A percentile compares a stretch with the other conserved stretches of the same genome.
phyloP scores from a whole-genome alignment of 1,140 invertebrate species.

The Caerostris extrusa region DNA sequence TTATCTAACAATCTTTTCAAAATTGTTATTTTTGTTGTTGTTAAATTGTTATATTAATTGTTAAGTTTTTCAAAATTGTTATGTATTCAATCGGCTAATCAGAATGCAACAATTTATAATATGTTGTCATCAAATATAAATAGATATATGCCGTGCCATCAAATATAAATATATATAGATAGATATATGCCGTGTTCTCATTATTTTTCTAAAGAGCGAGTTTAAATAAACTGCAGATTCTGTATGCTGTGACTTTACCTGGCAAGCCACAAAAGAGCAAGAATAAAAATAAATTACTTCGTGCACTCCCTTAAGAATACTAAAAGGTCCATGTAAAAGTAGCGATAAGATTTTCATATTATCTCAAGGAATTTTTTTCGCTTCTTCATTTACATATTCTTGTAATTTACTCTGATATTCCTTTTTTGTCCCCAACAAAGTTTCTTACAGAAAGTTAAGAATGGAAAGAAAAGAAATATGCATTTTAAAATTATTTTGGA shows the following conservation, averaged over 20 bases:
- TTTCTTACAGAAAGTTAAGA: background rate
- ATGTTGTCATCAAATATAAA: too few relatives aligned
- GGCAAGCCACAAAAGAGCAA: background rate
- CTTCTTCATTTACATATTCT: conserved; percentile 60
- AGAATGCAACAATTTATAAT: too few relatives aligned
- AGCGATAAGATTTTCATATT: conserved; percentile 50
- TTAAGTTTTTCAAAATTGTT: too few relatives aligned
- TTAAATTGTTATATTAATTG: too few relatives aligned
- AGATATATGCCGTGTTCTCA: too few relatives aligned
- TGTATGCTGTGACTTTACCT: background rate
- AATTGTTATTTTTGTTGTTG: too few relatives aligned
- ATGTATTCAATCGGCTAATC: too few relatives aligned
- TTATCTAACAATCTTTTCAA: too few relatives aligned
- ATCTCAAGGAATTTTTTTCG: conserved; percentile 1
- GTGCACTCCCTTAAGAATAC: conserved; percentile 36
- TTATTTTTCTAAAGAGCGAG: too few relatives aligned
- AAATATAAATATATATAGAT: too few relatives aligned
- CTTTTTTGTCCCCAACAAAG: background rate
- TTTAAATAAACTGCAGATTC: background rate
- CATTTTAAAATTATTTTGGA: background rate
- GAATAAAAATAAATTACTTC: conserved; percentile 28
- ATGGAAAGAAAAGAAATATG: background rate
- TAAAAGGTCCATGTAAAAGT: conserved; percentile 30
- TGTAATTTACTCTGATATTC: conserved; percentile 44
- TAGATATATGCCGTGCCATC: too few relatives aligned